Evolutionary conservation across 2,888 invertebrate genomes (phyloP).

Genomic region (Oxyteleia sp.): DNA sequence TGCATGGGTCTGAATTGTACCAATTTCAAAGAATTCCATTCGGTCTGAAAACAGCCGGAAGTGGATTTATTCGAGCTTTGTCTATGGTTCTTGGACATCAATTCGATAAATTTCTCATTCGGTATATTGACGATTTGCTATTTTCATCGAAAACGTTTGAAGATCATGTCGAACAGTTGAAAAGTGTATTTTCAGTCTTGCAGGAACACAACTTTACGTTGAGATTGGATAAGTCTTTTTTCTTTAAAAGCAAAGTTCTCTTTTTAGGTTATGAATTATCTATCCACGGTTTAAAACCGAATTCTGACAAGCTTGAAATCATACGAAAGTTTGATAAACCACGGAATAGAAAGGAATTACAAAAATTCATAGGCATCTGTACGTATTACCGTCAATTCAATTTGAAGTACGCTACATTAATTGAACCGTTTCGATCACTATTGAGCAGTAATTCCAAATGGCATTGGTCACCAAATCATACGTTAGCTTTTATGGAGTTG

Average conservation of each 20-base stretch:
- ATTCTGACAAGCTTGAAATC: background rate
- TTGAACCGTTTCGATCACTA: constrained; percentile 34
- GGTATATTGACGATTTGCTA: constrained; percentile 47
- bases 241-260: no score
- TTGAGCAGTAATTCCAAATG: constrained; percentile 21
- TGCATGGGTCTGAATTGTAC: no score
- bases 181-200: background rate
- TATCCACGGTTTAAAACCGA: background rate
- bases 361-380: constrained; percentile 63
- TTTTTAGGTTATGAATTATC: constrained; percentile 14
- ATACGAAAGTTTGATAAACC: constrained; percentile 53
- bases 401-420: constrained; percentile 28
- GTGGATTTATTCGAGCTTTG: no score
- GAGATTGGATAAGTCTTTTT: no score
- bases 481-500: constrained; percentile 32
- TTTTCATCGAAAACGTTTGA: no score
- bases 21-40: no score
- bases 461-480: constrained; percentile 39
- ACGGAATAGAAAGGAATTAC: constrained; percentile 73
- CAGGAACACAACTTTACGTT: constrained; percentile 39
- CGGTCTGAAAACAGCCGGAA: no score
- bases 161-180: background rate
- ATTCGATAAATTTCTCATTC: no score
- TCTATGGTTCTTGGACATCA: constrained; percentile 23
- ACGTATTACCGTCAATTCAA: no score